A percentile compares a stretch with the other conserved stretches of the same genome.
These are phyloP conservation scores for Mesembrinibis cayennensis DNA, from an alignment of 2,113 vertebrate genomes.

Conservation along the genomic window DNA sequence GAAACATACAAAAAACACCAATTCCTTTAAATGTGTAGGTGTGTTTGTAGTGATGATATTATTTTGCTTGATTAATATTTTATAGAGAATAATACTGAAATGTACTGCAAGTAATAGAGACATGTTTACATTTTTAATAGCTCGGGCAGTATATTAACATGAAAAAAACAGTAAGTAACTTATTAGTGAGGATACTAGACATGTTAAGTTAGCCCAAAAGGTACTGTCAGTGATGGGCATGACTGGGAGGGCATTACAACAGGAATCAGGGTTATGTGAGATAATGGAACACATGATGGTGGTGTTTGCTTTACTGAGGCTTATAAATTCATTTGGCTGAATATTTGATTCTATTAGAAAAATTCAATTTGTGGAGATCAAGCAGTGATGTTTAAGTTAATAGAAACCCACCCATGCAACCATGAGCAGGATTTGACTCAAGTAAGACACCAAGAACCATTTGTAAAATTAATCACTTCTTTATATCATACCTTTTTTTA, in stretches of 20 bases:
- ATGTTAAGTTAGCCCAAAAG: not conserved
- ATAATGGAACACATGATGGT: not conserved
- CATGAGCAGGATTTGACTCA: not conserved
- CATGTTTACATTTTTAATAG: not conserved
- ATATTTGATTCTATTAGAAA: not conserved
- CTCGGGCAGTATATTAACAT: not conserved
- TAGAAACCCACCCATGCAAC: not conserved
- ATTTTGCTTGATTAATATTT: constrained; percentile 7
- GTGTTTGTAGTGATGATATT: not conserved
- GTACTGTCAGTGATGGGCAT: not conserved
- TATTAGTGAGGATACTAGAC: not conserved
- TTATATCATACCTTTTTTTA: not conserved
- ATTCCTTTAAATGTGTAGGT: not conserved
- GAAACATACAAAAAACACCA: not conserved
- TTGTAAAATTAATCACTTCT: not conserved
- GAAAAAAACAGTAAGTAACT: not conserved
- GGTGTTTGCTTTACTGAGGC: not conserved
- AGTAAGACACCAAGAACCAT: not conserved
- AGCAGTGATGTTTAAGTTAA: not conserved
- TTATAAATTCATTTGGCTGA: not conserved
- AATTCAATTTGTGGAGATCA: not conserved
- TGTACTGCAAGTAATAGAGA: not conserved
- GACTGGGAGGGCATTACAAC: not conserved
- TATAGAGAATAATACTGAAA: not conserved
- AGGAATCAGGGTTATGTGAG: not conserved